These are phyloP conservation scores for Manacus vitellinus DNA, from an alignment of 2,113 vertebrate species.

Conservation along the genomic window DNA sequence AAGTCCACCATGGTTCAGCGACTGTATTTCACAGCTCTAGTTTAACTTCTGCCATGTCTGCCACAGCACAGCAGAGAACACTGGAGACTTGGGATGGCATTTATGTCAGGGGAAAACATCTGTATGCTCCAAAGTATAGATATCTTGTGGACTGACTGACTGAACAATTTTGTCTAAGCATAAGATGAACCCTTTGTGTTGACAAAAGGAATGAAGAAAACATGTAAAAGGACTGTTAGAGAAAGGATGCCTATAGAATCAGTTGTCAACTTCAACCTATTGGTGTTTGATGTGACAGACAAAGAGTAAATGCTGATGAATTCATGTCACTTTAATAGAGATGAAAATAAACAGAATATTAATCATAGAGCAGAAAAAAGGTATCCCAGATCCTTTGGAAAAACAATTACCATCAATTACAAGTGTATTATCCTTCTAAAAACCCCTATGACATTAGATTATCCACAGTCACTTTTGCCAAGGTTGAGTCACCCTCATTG, in stretches of 20 bases:
- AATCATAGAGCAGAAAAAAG: neutral
- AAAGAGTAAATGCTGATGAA: neutral
- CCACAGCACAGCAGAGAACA: neutral
- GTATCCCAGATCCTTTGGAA: neutral
- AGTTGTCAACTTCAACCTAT: neutral
- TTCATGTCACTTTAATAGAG: neutral
- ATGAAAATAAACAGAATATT: neutral
- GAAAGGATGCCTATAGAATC: neutral
- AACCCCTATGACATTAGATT: neutral
- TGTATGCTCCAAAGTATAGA: neutral
- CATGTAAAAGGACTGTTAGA: neutral
- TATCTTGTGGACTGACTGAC: neutral
- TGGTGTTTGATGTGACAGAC: neutral
- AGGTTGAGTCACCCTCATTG: neutral
- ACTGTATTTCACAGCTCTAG: neutral
- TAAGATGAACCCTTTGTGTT: neutral
- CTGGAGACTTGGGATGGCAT: neutral
- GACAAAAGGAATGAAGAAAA: neutral
- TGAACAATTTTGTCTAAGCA: neutral
- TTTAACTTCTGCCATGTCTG: neutral
- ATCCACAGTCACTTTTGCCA: neutral
- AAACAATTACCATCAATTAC: neutral
- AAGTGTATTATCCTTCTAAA: neutral
- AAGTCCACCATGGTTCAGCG: neutral
- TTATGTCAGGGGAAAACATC: neutral